Evolutionary conservation across 2,113 vertebrate species (phyloP), one percentile per base, ranked within the genome.

Genomic region (Alaudala cheleensis): DNA sequence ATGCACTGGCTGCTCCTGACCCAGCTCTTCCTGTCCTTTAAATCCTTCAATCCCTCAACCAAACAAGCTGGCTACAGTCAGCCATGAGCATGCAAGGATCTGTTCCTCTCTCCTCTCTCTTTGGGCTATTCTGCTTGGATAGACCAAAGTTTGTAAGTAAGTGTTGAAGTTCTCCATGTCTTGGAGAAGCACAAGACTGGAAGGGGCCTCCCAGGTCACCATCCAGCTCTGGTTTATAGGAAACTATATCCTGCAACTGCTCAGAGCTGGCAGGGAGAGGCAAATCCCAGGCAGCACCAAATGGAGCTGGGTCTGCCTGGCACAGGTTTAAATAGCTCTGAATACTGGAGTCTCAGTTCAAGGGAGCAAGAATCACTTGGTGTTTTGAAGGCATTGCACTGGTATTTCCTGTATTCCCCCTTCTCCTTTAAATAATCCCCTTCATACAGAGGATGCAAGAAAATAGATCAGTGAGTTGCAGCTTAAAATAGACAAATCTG

Each of bases 401-500:
- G 74, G 26, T 67, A 9, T 42, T 69, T 57, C 72, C 71, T 64
- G 16, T 33, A 4, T 66, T 12, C 19, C 29, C 61, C 7, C 28
- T 67, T 78, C 58, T 29, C 49, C 82, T 90, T 84, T 81, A 93
- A 92, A 94, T 96, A 83, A 95, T 91, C 87, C 85, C 42, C 67
- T 81, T 83, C 44, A 58, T 37, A 71, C 37, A 42, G 69, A 93
- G 76, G 92, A 76, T 93, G 90, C 51, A 69, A 90, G 49, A 88
- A 94, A 86, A 94, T 33, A 91, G 85, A 92, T 90, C 92, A 78
- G 49, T 95, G 60, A 81, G 31, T 90, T 88, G 64, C 57, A 71
- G 82, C 94, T 97, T 95, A 90, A 96, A 96, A 93, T 86, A 94
- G 93, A 81, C 25, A 66, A 77, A 95, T 92, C 86, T 94, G 81